Evolutionary conservation across 2,888 invertebrate genomes (phyloP), one percentile per base, ranked within the genome.

Genomic region (Ditylenchus weischeri): DNA sequence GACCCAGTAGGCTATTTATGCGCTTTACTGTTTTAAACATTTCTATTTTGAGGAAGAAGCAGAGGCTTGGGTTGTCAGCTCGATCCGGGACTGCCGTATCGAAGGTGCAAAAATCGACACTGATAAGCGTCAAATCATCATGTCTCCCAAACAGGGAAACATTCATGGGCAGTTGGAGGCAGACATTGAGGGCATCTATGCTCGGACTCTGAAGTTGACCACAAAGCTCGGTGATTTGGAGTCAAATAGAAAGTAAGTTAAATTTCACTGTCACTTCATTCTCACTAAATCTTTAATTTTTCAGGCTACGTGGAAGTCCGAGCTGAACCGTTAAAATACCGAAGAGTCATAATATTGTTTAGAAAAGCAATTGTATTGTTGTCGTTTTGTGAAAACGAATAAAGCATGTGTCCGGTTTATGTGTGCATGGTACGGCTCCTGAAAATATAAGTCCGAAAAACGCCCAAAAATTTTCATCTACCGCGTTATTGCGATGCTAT

Each of bases 61-160:
- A 0, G 98, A 99, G 86, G 91, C 93, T 80, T 99, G 98, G 98
- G 98, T 99, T 82, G 98, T 98, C 11, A 95, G 99, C 86, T 87
- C 99, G 76, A 99, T 99, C 79, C 89, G 96, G 75, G 94, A 95
- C 85, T 96, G 96, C 48, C 89, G 94, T 51, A 87, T 99, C 65
- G 96, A 98, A 86, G 79, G 79, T 35, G 98, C 98, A 0, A 99
- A 98, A 86, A 96, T 99, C 75, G 98, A 99, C 86, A 98, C 96
- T 1, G 86, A 87, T 77, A 80, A 85, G 78, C 96, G 96, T 1
- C 95, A 96, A 84, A 98, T 98, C 65, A 93, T 99, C 64, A 99
- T 99, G 98, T 96, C 96, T 36, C 92, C 94, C 23, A 95, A 96
- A 84, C 93, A 95, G 0, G 87, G 93, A 63, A 96, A 95, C 43